These are phyloP conservation scores for Euwallacea similis DNA, from an alignment of 1,140 invertebrate genomes.

Conservation along the genomic window DNA sequence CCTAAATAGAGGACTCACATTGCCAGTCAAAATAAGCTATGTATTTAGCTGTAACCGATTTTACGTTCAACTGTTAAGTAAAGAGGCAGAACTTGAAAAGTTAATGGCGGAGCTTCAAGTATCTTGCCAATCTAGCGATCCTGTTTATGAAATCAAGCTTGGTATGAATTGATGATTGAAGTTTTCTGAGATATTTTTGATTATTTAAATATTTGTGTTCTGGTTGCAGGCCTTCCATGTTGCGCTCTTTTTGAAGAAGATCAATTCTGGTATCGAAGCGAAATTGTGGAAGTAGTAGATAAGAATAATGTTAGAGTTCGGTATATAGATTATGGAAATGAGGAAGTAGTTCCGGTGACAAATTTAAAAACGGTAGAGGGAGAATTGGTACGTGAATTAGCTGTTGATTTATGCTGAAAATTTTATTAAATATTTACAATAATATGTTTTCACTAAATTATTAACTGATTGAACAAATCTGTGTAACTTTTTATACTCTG, in stretches of 20 bases:
- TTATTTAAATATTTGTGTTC: background rate
- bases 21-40: slow-evolving; percentile 66
- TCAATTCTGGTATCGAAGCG: slow-evolving; percentile 71
- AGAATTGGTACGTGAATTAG: slow-evolving; percentile 48
- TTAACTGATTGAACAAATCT: background rate
- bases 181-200: slow-evolving; percentile 1
- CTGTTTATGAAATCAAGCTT: slow-evolving; percentile 47
- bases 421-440: no score
- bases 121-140: slow-evolving; percentile 43
- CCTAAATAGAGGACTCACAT: slow-evolving; percentile 51
- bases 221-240: slow-evolving; percentile 63
- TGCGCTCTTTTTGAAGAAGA: slow-evolving; percentile 73
- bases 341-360: slow-evolving; percentile 63
- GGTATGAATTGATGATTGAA: slow-evolving; percentile 3
- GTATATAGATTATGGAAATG: slow-evolving; percentile 83
- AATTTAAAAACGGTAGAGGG: slow-evolving; percentile 65
- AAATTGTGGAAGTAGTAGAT: slow-evolving; percentile 57
- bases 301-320: slow-evolving; percentile 59
- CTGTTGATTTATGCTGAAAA: no score
- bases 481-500: no score
- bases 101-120: slow-evolving; percentile 59
- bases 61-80: slow-evolving; percentile 68
- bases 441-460: no score
- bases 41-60: slow-evolving; percentile 71
- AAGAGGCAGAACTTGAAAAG: slow-evolving; percentile 59